Evolutionary conservation across 2,113 vertebrate species (phyloP).

Genomic region (Laterallus jamaicensis): DNA sequence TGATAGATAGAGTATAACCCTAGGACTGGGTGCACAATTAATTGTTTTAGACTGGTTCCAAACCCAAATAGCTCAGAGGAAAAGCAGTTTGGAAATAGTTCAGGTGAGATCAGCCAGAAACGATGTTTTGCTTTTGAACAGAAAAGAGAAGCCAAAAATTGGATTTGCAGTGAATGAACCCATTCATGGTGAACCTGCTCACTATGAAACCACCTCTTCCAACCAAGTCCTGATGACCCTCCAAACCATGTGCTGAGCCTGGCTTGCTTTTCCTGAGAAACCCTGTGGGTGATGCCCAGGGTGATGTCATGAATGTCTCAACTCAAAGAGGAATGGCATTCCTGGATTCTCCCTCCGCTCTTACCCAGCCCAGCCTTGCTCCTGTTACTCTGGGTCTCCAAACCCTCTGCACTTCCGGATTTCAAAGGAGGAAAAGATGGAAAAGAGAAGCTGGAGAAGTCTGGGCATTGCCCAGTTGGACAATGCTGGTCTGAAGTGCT

Average conservation of each 20-base stretch:
- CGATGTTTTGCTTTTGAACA: not conserved
- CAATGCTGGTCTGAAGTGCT: not conserved
- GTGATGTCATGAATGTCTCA: accelerated
- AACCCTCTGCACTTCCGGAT: not conserved
- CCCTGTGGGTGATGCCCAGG: not conserved
- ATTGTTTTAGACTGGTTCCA: conserved; percentile 16
- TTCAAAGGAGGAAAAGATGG: not conserved
- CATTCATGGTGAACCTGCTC: not conserved
- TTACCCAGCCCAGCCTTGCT: not conserved
- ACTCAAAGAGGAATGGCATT: not conserved
- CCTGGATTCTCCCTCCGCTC: not conserved
- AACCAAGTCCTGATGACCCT: not conserved
- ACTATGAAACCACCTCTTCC: not conserved
- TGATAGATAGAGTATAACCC: conserved; percentile 1
- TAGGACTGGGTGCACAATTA: not conserved
- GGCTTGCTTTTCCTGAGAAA: not conserved
- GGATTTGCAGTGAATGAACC: not conserved
- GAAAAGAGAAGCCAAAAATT: not conserved
- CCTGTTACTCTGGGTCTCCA: not conserved
- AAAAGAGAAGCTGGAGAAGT: not conserved
- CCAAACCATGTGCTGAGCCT: accelerated
- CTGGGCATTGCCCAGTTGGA: not conserved
- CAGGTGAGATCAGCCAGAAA: conserved; percentile 17
- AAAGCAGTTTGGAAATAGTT: conserved; percentile 36
- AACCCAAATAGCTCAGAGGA: not conserved